Base-by-base conservation (phyloP, 2,797 vertebrate species). In the Mastacembelus armatus region DNA sequence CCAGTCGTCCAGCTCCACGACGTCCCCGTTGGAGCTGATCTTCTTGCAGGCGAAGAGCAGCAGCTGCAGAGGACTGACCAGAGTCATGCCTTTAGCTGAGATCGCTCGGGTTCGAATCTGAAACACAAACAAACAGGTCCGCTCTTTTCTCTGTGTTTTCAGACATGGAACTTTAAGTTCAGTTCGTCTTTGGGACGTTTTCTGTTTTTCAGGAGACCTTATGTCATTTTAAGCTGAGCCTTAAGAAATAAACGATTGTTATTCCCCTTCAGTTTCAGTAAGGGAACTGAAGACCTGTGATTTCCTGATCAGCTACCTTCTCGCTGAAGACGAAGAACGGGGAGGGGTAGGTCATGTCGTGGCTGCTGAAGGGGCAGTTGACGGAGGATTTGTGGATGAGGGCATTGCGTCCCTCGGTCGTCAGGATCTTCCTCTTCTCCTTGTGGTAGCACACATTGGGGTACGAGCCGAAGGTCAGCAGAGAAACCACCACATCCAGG, bases 371-470 rank as follows among this genome's bases (percentile, higher is more conserved):
- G 38, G 97, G 97, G 70, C 98, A 99, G 90, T 98, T 99, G 74
- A 99, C 96, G 1, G 97, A 99, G 6, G 96, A 96, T 38, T 99
- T 99, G 91, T 99, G 97, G 91, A 99, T 97, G 44, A 99, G 96
- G 0, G 97, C 98, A 35, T 96, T 98, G 45, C 97, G 95, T 0
- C 98, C 98, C 88, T 99, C 98, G 0, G 98, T 97, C 68, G 97
- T 98, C 71, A 98, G 91, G 85, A 98, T 97, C 72, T 98, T 98
- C 85, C 97, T 94, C 84, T 98, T 98, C 83, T 99, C 98, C 71
- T 99, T 98, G 92, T 99, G 97, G 88, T 95, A 98, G 82, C 98
- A 99, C 26, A 99, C 96, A 0, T 97, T 98, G 40, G 97, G 97
- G 74, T 98, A 99, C 1, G 94, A 94, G 59, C 97, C 96, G 74